A percentile compares a stretch with the other conserved stretches of the same genome.
Conservation (phyloP, 2,113 vertebrate genomes). For the Scytalopus superciliaris region DNA sequence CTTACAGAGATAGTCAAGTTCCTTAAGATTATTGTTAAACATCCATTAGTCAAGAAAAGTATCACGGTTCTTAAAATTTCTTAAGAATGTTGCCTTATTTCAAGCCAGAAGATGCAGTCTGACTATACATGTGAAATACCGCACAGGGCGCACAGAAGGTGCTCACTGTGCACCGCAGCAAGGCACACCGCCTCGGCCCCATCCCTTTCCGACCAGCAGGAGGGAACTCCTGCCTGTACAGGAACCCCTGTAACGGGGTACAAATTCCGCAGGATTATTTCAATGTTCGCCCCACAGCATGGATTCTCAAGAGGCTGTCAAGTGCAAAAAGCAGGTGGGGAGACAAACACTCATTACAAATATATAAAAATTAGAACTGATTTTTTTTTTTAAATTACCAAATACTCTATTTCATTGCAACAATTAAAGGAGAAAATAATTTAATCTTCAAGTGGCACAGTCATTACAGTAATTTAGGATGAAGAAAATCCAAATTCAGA, state of each 20-base stretch:
- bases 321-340: background rate
- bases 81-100: background rate
- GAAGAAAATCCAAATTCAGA: background rate
- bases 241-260: background rate
- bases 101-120: background rate
- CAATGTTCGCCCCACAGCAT: rapidly evolving
- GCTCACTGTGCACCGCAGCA: background rate
- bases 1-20: rapidly evolving
- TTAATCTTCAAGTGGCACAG: background rate
- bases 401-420: background rate
- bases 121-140: rapidly evolving
- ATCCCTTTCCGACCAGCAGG: background rate
- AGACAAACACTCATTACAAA: background rate
- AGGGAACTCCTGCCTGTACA: rapidly evolving
- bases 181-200: rapidly evolving
- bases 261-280: background rate
- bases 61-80: background rate
- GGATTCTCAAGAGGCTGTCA: no score
- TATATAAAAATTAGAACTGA: background rate
- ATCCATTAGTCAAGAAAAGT: no score
- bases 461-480: background rate
- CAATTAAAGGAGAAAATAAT: background rate
- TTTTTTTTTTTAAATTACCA: background rate
- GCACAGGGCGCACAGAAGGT: rapidly evolving
- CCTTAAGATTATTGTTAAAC: background rate